Evolutionary conservation across 2,113 vertebrate species (phyloP).

Genomic region (Ctenodactylus gundi): DNA sequence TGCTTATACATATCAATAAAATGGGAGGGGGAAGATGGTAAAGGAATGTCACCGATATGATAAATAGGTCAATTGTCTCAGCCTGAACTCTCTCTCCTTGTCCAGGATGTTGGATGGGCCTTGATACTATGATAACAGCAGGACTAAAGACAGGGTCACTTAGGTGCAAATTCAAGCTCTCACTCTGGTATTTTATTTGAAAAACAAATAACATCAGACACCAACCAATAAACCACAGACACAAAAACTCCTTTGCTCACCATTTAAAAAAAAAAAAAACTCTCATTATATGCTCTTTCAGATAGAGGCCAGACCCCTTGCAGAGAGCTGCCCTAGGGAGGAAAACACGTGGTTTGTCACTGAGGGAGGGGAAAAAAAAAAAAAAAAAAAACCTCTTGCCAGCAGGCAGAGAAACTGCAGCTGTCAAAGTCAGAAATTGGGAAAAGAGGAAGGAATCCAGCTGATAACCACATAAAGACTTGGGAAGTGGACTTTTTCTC

Average conservation of each 20-base stretch:
- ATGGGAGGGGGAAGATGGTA: too few species aligned
- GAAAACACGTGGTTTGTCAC: neutral
- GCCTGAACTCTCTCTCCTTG: neutral
- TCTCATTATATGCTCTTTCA: neutral
- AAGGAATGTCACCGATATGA: neutral
- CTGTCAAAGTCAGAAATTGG: neutral
- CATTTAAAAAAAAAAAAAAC: neutral
- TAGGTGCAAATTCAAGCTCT: neutral
- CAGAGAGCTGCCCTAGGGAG: neutral
- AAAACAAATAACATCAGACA: too few species aligned
- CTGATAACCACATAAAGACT: neutral
- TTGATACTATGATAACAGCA: neutral
- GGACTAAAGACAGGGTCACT: neutral
- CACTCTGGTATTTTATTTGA: neutral
- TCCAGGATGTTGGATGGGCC: neutral
- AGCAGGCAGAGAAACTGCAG: neutral
- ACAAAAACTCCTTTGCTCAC: too few species aligned
- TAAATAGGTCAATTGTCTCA: neutral
- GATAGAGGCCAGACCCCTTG: neutral
- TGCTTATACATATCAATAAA: too few species aligned
- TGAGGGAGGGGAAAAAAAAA: too few species aligned
- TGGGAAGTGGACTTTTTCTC: neutral
- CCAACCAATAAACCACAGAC: too few species aligned
- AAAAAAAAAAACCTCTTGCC: neutral
- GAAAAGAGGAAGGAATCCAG: neutral